Evolutionary conservation across 2,113 vertebrate species (phyloP), one percentile per base, ranked within the genome.

Genomic region (Calyptomena viridis): DNA sequence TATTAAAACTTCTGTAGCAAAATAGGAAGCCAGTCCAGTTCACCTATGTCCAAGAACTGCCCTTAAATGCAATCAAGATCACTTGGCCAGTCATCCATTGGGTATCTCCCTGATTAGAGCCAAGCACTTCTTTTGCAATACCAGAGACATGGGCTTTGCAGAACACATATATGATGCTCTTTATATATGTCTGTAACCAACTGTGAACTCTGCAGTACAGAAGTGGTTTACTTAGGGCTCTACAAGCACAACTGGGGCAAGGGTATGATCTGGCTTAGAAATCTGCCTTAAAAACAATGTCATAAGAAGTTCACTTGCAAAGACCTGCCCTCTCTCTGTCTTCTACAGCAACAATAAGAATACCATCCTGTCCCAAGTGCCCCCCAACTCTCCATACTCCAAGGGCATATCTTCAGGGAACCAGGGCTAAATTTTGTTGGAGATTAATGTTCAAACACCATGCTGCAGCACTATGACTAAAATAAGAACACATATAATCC

Each of bases 1-100:
- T 97, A 97, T 98, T 98, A 98, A 96, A 98, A 97, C 96, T 97
- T 97, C 97, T 98, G 96, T 94, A 97, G 95, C 95, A 96, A 97
- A 97, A 97, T 11, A 86, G 27, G 66, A 93, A 97, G 90, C 78
- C 50, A 17, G 87, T 76, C 66, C 71, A 80, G 78, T 69, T 95
- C 89, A 94, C 58, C 85, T 49, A 59, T 80, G 64, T 42, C 84
- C 73, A 88, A 89, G 71, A 78, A 75, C 71, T 42, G 79, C 56
- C 75, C 58, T 72, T 81, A 91, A 78, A 80, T 13, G 46, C 44
- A 82, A 76, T 35, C 31, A 92, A 77, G 67, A 94, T 39, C 49
- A 31, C 28, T 90, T 83, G 67, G 77, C 49, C 47, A 23, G 47
- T 63, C 56, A 33, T 72, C 31, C 63, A 5, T 27, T 40, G 46